These are phyloP conservation scores for Oscheius onirici DNA, from an alignment of 2,888 invertebrate genomes.

Conservation along the genomic window DNA sequence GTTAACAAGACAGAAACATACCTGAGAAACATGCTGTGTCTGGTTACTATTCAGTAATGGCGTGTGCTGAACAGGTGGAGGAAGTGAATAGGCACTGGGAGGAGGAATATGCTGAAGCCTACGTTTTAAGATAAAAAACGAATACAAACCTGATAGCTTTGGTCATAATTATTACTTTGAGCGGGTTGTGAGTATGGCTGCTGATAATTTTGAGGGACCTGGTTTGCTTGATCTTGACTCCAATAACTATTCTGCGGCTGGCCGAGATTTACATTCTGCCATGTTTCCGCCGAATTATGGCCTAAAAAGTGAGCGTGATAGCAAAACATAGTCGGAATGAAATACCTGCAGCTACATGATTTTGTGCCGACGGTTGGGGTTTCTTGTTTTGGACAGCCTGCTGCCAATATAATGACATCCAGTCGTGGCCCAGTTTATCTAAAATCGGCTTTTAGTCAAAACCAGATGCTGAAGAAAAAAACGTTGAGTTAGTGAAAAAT, in stretches of 20 bases:
- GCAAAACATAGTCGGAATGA: not conserved
- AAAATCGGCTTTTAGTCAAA: not conserved
- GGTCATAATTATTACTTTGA: not conserved
- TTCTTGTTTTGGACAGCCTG: slow-evolving; percentile 26
- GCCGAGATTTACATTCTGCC: slow-evolving; percentile 52
- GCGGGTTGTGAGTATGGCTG: not conserved
- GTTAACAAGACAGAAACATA: not conserved
- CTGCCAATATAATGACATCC: slow-evolving; percentile 38
- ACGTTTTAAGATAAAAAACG: not conserved
- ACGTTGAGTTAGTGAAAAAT: no score
- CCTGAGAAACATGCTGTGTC: not conserved
- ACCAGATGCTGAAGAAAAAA: not conserved
- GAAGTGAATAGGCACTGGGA: no score
- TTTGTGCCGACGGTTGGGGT: not conserved
- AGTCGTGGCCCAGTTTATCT: slow-evolving; percentile 3
- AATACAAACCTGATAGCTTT: not conserved
- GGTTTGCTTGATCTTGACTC: slow-evolving; percentile 1
- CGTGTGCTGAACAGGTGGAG: not conserved
- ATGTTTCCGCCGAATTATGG: slow-evolving; percentile 17
- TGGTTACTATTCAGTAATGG: not conserved
- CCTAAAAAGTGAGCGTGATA: not conserved
- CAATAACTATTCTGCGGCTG: slow-evolving; percentile 22
- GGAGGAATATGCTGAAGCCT: no score
- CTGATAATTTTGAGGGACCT: not conserved
- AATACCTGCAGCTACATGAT: not conserved